Evolutionary conservation across 2,888 invertebrate species (phyloP).

Genomic region (Meiosimyza platycephala): DNA sequence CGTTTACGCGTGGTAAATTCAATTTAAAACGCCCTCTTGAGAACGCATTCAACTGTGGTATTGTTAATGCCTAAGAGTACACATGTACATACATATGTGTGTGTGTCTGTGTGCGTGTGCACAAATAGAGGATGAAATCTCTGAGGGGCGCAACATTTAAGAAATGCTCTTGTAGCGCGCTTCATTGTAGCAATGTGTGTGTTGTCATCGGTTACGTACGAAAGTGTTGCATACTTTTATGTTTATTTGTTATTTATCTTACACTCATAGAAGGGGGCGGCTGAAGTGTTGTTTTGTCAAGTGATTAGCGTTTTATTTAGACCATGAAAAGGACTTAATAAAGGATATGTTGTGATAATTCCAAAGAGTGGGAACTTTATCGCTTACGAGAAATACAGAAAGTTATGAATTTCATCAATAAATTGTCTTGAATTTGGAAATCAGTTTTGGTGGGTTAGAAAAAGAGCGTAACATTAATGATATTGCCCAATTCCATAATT

Average conservation of each 20-base stretch:
- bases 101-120: too few species aligned
- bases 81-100: slow-evolving; percentile 16
- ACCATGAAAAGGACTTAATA: slow-evolving; percentile 9
- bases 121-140: background rate
- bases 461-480: too few species aligned
- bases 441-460: too few species aligned
- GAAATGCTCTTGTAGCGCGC: slow-evolving; percentile 9
- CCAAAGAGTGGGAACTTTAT: too few species aligned
- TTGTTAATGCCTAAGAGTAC: slow-evolving; percentile 42
- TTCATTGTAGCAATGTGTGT: background rate
- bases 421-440: too few species aligned
- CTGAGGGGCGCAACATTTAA: background rate
- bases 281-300: slow-evolving; percentile 20
- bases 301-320: slow-evolving; percentile 27
- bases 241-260: background rate
- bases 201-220: background rate
- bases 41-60: slow-evolving; percentile 60
- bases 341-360: slow-evolving; percentile 5
- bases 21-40: slow-evolving; percentile 64
- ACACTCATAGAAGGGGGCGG: background rate
- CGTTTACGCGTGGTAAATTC: slow-evolving; percentile 53
- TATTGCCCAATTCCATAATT: too few species aligned
- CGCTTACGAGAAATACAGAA: too few species aligned
- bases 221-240: slow-evolving; percentile 21
- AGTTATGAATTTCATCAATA: too few species aligned